Percentiles rank a stretch among this genome's conserved stretches.
phyloP scores from a whole-genome alignment of 2,797 vertebrate species.

The Siniperca undulata region DNA sequence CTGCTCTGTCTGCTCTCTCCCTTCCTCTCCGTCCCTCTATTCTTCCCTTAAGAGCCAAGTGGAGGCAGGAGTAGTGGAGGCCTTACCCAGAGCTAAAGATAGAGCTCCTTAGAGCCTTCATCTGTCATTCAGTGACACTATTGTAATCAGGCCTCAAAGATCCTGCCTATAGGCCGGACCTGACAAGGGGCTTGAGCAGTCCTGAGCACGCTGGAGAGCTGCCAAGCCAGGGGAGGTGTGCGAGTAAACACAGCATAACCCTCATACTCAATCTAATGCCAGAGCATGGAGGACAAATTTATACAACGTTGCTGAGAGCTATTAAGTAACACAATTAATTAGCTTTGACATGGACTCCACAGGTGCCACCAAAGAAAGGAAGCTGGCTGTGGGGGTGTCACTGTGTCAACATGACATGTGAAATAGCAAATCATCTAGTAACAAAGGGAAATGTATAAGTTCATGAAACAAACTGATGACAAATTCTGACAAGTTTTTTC shows the following conservation, averaged over 20 bases:
- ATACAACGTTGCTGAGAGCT: slow-evolving; percentile 60
- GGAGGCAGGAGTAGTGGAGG: slow-evolving; percentile 61
- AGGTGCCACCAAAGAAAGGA: slow-evolving; percentile 42
- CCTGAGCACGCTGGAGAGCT: slow-evolving; percentile 66
- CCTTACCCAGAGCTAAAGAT: slow-evolving; percentile 80
- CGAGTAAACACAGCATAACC: slow-evolving; percentile 69
- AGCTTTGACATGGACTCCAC: slow-evolving; percentile 33
- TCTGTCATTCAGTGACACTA: slow-evolving; percentile 82
- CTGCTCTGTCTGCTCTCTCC: slow-evolving; percentile 43
- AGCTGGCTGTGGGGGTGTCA: neutral
- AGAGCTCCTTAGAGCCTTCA: slow-evolving; percentile 76
- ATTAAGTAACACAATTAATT: slow-evolving; percentile 60
- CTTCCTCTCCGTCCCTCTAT: slow-evolving; percentile 58
- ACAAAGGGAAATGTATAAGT: neutral
- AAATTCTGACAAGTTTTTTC: neutral
- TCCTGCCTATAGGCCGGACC: slow-evolving; percentile 71
- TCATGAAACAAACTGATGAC: slow-evolving; percentile 4
- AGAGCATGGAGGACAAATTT: slow-evolving; percentile 58
- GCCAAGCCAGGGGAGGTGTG: slow-evolving; percentile 71
- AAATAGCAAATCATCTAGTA: slow-evolving; percentile 23
- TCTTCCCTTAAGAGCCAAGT: slow-evolving; percentile 69
- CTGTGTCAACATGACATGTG: slow-evolving; percentile 22
- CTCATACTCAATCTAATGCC: slow-evolving; percentile 65
- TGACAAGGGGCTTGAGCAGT: slow-evolving; percentile 67
- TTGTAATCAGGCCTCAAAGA: slow-evolving; percentile 80